Base-by-base conservation (phyloP, 1,140 invertebrate species). In the Zaprionus taronus region DNA sequence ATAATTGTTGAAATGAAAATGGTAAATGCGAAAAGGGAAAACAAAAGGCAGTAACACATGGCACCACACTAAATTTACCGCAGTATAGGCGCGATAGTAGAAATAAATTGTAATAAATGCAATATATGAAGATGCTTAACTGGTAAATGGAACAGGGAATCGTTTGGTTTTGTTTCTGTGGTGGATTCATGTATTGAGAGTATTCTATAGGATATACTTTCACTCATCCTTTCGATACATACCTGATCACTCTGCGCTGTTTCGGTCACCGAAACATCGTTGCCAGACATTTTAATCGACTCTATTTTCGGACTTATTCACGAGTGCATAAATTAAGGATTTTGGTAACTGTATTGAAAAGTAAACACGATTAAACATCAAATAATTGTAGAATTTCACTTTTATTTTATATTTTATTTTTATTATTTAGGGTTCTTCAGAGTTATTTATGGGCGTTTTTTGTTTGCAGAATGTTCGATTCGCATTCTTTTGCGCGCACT, bases 211-310 rank as follows among this genome's bases (percentile, higher is more conserved):
- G 38, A 15, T 24, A 38, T 55, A 12, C 20, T 34, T 22, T 15
- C 0, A 15, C 9, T 20, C 12, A 1, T 17, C 17, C n/a, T 11
- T 64, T 24, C 24, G 20, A 58, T 73, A 82, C 86, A 78, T 90
- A 90, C 85, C 85, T 90, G 86, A 90, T 91, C 85, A 77, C 86
- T 90, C 66, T 91, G 85, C 44, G 85, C 86, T 76, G 85, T 90
- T 63, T 90, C 85, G 75, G 86, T 90, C 57, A 80, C 73, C 62
- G 85, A 91, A 68, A 85, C 73, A 85, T 91, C 85, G 67, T 90
- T 90, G 66, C 72, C 82, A 71, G 85, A 90, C 85, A 90, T 90
- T 85, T 80, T 90, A 66, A 75, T 79, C 14, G 34, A 24, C 53
- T 51, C 22, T 38, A 57, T 49, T 60, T 51, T 63, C 53, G 53